Evolutionary conservation across 1,140 invertebrate species (phyloP), one percentile per base, ranked within the genome.

Genomic region (Ceratosolen solmsi): DNA sequence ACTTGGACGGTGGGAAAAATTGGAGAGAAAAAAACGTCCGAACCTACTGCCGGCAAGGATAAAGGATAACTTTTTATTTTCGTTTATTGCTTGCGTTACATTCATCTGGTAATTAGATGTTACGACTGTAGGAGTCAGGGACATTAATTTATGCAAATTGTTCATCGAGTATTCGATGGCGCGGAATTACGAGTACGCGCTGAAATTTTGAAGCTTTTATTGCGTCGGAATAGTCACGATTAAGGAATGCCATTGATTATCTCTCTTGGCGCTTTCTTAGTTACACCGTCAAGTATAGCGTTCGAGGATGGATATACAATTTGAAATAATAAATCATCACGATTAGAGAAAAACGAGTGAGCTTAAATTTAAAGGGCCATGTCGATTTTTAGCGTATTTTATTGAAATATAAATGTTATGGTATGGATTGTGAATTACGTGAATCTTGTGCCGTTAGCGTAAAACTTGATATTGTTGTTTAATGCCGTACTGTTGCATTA

Each of bases 131-230:
- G 4, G 5, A 17, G 36, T 17, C 7, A 25, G 17, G 33, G 17
- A 27, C 3, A 33, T 63, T 63, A 63, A 63, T 63, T 63, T 33
- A 63, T 63, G 60, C 60, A 63, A 63, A 63, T 63, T 63, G 33
- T 63, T 63, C 60, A 17, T 46, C 30, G 30, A 0, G 2, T 36
- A 33, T 63, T 33, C 15, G 27, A 30, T 1, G 25, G 11, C 2
- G n/a, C n/a, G n/a, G n/a, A n/a, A n/a, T 22, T 27, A n/a, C 58
- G 11, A 63, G 17, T 17, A 2, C n/a, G 2, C 33, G 27, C 8
- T 13, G 60, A 63, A 63, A 36, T 63, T 36, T 13, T 27, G 17
- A 27, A 17, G n/a, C 60, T 33, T 63, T 33, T 1, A 11, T 13
- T 63, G 33, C 25, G 13, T 63, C 60, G 13, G 33, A n/a, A n/a